A percentile compares a stretch with the other conserved stretches of the same genome.
Conservation (phyloP, 2,113 vertebrate species). For the Caranx ignobilis region DNA sequence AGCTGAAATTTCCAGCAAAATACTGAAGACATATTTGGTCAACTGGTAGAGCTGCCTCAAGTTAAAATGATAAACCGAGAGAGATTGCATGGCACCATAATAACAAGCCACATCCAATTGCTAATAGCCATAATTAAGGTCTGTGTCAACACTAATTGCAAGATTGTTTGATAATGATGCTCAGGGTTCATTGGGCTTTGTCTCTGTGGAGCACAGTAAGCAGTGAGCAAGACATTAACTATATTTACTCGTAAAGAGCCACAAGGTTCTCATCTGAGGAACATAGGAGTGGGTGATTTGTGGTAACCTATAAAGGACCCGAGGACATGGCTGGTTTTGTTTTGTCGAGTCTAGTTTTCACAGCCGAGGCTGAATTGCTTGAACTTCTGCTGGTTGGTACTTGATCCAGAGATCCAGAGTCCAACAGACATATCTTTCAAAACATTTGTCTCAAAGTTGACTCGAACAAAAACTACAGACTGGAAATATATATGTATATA, state of each 20-base stretch:
- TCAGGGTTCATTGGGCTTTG: constrained; percentile 12
- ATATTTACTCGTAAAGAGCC: not conserved
- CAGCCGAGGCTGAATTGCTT: constrained; percentile 13
- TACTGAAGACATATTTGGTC: not conserved
- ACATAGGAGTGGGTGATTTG: constrained; percentile 12
- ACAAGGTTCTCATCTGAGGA: not conserved
- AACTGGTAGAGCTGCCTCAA: constrained; percentile 15
- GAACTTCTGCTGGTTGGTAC: constrained; percentile 24
- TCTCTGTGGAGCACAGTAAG: constrained; percentile 1
- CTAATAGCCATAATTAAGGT: constrained; percentile 23
- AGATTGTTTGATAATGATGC: constrained; percentile 6
- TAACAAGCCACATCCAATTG: constrained; percentile 6
- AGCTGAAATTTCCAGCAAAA: constrained; percentile 7
- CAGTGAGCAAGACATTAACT: not conserved
- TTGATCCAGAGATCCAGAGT: not conserved
- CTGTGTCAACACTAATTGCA: constrained; percentile 8
- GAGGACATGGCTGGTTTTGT: constrained; percentile 12
- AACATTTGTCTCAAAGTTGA: not conserved
- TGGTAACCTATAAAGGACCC: not conserved
- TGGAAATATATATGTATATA: too few relatives aligned
- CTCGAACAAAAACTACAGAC: too few relatives aligned
- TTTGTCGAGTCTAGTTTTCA: constrained; percentile 17
- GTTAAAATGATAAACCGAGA: constrained; percentile 11
- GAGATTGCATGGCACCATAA: constrained; percentile 20
- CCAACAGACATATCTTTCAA: not conserved